These are phyloP conservation scores for Pteronotus mesoamericanus DNA, from an alignment of 2,797 vertebrate genomes.

Conservation along the genomic window DNA sequence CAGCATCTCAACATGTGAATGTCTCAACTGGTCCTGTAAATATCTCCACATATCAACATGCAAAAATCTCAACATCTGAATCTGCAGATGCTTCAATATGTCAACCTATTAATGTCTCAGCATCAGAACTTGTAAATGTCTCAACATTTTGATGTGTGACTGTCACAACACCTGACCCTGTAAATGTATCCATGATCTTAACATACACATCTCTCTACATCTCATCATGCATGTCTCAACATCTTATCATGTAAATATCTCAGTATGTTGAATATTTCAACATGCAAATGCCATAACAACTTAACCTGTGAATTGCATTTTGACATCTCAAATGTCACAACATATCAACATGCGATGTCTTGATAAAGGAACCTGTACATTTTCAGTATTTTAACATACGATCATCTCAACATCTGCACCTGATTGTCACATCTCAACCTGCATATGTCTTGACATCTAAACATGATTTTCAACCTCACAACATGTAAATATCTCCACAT, in stretches of 20 bases:
- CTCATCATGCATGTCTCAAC: background rate
- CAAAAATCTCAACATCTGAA: background rate
- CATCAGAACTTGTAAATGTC: background rate
- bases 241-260: background rate
- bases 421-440: background rate
- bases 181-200: background rate
- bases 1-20: background rate
- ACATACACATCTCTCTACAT: background rate
- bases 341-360: background rate
- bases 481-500: background rate
- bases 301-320: background rate
- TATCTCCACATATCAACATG: background rate
- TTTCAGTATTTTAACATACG: background rate
- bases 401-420: background rate
- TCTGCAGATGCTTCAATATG: background rate
- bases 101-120: background rate
- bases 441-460: background rate
- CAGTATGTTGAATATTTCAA: background rate
- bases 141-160: background rate
- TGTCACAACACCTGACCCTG: background rate
- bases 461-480: background rate
- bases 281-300: background rate
- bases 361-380: background rate
- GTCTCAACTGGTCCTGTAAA: background rate
- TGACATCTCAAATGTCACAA: background rate